Base-by-base conservation (phyloP, 2,797 vertebrate genomes). In the Glyptemys insculpta region DNA sequence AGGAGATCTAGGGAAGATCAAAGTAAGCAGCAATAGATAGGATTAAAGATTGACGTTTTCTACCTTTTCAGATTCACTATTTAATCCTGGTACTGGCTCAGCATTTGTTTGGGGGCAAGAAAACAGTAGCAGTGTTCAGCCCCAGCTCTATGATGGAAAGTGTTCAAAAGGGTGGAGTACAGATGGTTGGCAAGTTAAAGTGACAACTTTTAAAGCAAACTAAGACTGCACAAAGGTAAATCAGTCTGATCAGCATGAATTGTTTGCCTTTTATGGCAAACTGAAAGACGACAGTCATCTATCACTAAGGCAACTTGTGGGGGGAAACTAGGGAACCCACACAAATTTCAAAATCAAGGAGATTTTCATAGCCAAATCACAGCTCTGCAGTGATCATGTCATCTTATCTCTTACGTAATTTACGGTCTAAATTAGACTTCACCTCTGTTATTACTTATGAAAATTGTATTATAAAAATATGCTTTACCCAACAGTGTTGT, bases 401-500 rank as follows among this genome's bases (percentile, higher is more conserved):
- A 76, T 47, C 1, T 49, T 81, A 9, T 34, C 23, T 14, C 57
- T 27, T 0, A 44, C 2, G 56, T 76, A 14, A 87, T 85, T 59
- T 21, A 59, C 29, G 81, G 56, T 78, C 18, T 57, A 83, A 85
- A 12, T 18, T 3, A 59, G 6, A 41, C 21, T 23, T 37, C 8
- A 34, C 5, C 16, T 4, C 9, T 25, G 29, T 65, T 12, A 91
- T 29, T 31, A 9, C 83, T 84, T 86, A 25, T 47, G 54, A 50
- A 82, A 49, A 29, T 79, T 27, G 49, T 86, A 4, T 37, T 84
- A 15, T 81, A 31, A 81, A n/a, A 88, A 41, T 0, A 0, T 65
- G 86, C 88, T 95, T 98, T 97, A 98, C 98, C 97, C 86, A 98
- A 1, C 2, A 83, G 31, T 0, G 97, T 98, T 89, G 98, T 98